Base-by-base conservation (phyloP, 1,140 invertebrate species). In the Aporrectodea caliginosa region DNA sequence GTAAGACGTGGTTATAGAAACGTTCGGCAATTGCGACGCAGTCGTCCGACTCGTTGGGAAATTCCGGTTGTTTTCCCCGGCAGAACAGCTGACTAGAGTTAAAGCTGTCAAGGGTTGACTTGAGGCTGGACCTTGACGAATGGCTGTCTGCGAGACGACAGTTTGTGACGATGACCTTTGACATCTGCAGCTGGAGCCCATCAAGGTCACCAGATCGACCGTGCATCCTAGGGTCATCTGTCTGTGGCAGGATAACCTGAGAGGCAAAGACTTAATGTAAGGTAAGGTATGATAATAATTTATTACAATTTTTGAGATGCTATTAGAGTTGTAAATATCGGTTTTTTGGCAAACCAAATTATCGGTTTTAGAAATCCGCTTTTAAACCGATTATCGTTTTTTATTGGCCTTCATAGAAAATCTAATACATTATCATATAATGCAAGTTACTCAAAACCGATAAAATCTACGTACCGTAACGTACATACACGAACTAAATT, bases 171-270 rank as follows among this genome's bases (percentile, higher is more conserved):
- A 92, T 92, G 1, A 93, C 91, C 79, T 93, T 90, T 0, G 94
- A 94, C 0, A 93, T 92, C 89, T 95, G 93, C 27, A 95, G 87
- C 83, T 95, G 93, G 31, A 96, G 86, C 43, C 93, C 92, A 80
- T 92, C 92, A 1, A 94, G 95, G 69, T 94, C 88, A 85, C 96
- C 95, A 77, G 92, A 91, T 86, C 94, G 93, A 81, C 91, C 92
- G 16, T 91, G 90, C 84, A 92, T 92, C 81, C 93, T 92, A n/a
- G n/a, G n/a, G 27, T 90, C 87, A 71, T 89, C 90, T 75, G 92
- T 92, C 86, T 93, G 92, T 81, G 83, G 86, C 77, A 89, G 79
- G 70, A 89, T 85, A 68, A 88, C 76, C 88, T 88, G 81, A 33
- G 84, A 83, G 27, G 80, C 43, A 81, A 77, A 79, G 32, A 80